Evolutionary conservation across 2,113 vertebrate genomes (phyloP), one percentile per base, ranked within the genome.

Genomic region (Cochlearius cochlearius): DNA sequence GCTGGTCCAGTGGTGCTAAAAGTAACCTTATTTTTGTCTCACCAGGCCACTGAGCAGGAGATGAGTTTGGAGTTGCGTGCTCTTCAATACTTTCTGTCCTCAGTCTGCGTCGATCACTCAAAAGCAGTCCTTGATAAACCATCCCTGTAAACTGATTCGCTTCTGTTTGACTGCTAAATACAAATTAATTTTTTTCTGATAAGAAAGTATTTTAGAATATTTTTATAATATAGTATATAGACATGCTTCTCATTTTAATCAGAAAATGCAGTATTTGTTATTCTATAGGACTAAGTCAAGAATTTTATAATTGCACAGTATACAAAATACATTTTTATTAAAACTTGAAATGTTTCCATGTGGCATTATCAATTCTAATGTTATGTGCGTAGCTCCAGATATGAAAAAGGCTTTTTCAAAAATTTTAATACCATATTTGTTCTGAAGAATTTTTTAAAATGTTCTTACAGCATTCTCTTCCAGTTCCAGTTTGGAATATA

Each of bases 1-100:
- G 19, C 59, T 74, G 43, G 60, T 66, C 50, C 39, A 73, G 41
- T 12, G 27, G 25, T 83, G 19, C 41, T 73, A 50, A 41, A 86
- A 86, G n/a, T 47, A 96, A 74, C 23, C 23, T 75, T 39, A 50
- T 60, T 49, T 92, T 81, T 74, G 55, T 82, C 98, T 98, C 98
- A 99, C 99, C 99, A 96, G 99, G 99, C 99, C 99, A 99, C 71
- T 99, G 99, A 75, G 99, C 98, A 92, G 99, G 99, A 94, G 99
- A 97, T 3, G 99, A 99, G 96, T 98, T 99, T 52, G 99, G 99
- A 19, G 99, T 99, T 36, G 98, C 98, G 2, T 99, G 99, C 72
- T 99, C 99, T 96, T 99, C 99, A 6, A 99, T 99, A 92, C 99
- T 99, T 96, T 99, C 99, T 6, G 99, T 99, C 78, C 99, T 98